A percentile compares a stretch with the other conserved stretches of the same genome.
Evolutionary conservation across 2,888 invertebrate genomes (phyloP).

Genomic region (Steinernema hermaphroditum): DNA sequence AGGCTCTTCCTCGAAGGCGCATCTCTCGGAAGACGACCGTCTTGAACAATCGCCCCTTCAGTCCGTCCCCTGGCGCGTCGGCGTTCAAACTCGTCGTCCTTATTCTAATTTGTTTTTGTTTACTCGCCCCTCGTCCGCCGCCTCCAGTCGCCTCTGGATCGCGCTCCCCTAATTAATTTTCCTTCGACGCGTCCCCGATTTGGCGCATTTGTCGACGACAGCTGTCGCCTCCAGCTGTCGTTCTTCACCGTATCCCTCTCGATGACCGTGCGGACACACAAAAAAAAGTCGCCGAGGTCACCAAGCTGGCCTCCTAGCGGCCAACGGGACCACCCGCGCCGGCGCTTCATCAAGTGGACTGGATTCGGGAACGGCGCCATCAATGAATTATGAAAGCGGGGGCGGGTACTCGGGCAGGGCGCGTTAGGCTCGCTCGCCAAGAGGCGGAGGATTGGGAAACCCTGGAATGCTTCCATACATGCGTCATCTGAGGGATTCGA

Average conservation of each 20-base stretch:
- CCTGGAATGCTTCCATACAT: neutral
- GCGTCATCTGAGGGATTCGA: neutral
- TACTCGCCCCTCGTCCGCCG: neutral
- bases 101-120: conserved; percentile 25
- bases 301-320: neutral
- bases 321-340: neutral
- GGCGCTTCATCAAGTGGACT: conserved; percentile 19
- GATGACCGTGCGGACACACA: neutral
- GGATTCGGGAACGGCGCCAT: neutral
- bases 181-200: conserved; percentile 24
- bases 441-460: neutral
- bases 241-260: conserved; percentile 10
- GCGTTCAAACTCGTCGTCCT: neutral
- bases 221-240: conserved; percentile 25
- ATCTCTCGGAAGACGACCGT: neutral
- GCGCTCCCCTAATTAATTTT: conserved; percentile 17
- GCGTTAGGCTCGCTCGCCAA: neutral
- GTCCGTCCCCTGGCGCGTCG: neutral
- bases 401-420: neutral
- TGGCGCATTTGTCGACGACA: conserved; percentile 24
- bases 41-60: neutral
- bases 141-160: neutral
- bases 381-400: conserved; percentile 13
- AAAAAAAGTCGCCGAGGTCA: conserved; percentile 28
- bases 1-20: neutral